A percentile compares a stretch with the other conserved stretches of the same genome.
Evolutionary conservation across 2,797 vertebrate species (phyloP).

Genomic region (Dendrocincla fuliginosa): DNA sequence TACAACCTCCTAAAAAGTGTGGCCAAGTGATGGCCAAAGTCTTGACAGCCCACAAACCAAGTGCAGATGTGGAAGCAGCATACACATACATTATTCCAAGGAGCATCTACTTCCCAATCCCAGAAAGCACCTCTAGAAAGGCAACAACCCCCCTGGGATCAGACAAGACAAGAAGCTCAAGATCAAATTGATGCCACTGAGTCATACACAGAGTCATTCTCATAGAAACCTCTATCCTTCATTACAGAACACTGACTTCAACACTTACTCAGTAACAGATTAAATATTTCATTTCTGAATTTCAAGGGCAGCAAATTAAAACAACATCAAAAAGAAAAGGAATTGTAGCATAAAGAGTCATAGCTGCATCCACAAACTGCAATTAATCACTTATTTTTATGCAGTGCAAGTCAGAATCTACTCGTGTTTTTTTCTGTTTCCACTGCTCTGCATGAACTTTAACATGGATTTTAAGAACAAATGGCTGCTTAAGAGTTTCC

Average conservation of each 20-base stretch:
- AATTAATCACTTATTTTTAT: neutral
- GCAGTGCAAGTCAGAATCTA: neutral
- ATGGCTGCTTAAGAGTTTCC: neutral
- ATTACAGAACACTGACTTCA: neutral
- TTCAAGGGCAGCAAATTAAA: neutral
- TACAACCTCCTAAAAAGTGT: neutral
- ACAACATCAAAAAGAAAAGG: neutral
- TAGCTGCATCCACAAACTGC: neutral
- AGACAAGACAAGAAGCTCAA: neutral
- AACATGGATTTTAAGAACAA: neutral
- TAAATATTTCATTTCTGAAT: neutral
- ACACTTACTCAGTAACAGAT: neutral
- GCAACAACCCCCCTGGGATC: neutral
- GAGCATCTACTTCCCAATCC: neutral
- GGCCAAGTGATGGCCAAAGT: neutral
- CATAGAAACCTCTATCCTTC: neutral
- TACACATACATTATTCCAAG: neutral
- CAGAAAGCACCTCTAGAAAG: neutral
- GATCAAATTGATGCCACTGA: neutral
- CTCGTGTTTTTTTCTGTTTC: neutral
- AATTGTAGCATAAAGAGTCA: neutral
- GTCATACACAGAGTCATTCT: neutral
- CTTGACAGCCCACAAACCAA: neutral
- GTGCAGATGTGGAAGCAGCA: neutral
- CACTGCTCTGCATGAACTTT: neutral